These are phyloP conservation scores for Drosophila birchii DNA, from an alignment of 2,888 invertebrate species.

Conservation along the genomic window DNA sequence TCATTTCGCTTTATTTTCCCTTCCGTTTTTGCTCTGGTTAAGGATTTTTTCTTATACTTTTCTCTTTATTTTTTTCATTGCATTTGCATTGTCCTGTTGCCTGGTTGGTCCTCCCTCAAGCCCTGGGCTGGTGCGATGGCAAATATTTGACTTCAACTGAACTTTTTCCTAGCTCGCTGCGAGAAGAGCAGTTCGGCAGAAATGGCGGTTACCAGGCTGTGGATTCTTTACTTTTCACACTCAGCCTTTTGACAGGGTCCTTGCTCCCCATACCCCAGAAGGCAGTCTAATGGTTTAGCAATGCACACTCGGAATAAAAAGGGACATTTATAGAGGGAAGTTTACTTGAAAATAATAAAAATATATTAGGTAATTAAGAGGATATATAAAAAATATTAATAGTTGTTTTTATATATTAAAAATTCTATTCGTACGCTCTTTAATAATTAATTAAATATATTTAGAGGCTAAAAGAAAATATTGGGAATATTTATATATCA, in stretches of 20 bases:
- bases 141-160: slow-evolving; percentile 71
- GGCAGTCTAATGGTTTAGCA: slow-evolving; percentile 28
- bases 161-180: slow-evolving; percentile 52
- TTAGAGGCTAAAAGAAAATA: background rate
- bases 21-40: slow-evolving; percentile 4
- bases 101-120: background rate
- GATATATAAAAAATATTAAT: too few species aligned
- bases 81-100: slow-evolving; percentile 26
- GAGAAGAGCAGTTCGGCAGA: slow-evolving; percentile 23
- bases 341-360: background rate
- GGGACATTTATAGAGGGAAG: background rate
- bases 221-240: slow-evolving; percentile 47
- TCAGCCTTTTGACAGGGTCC: background rate
- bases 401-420: too few species aligned
- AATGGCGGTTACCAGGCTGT: slow-evolving; percentile 11
- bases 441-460: background rate
- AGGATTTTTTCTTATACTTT: slow-evolving; percentile 5
- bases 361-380: background rate
- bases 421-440: too few species aligned
- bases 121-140: slow-evolving; percentile 28
- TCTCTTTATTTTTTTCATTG: slow-evolving; percentile 17
- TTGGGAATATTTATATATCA: too few species aligned
- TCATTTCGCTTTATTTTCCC: slow-evolving; percentile 20
- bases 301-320: background rate
- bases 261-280: background rate